A percentile compares a stretch with the other conserved stretches of the same genome.
Conservation (phyloP, 1,140 invertebrate genomes). For the Hyles euphorbiae region DNA sequence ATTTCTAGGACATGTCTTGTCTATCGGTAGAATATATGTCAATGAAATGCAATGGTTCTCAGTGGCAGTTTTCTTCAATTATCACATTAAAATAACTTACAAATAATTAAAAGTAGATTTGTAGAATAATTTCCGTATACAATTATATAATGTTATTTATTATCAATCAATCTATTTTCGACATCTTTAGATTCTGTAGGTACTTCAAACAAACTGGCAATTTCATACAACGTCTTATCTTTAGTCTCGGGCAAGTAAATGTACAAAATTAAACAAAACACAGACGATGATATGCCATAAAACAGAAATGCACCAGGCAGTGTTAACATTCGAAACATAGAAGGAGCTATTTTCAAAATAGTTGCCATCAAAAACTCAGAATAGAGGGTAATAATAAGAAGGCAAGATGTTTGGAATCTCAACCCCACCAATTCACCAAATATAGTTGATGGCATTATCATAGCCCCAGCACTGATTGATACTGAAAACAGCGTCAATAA, state of each 20-base stretch:
- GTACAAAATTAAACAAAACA: conserved; percentile 26
- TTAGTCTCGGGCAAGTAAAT: conserved; percentile 35
- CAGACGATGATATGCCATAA: conserved; percentile 20
- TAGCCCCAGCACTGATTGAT: conserved; percentile 23
- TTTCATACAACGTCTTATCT: conserved; percentile 31
- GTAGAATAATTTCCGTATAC: no score
- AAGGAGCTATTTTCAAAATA: conserved; percentile 25
- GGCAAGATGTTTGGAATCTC: conserved; percentile 21
- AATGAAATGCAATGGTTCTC: no score
- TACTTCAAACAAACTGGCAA: conserved; percentile 24
- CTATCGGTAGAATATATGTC: no score
- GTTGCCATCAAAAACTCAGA: conserved; percentile 19
- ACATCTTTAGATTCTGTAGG: conserved; percentile 3
- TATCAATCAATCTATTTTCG: background rate
- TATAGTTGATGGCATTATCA: conserved; percentile 30
- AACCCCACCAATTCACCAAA: conserved; percentile 30
- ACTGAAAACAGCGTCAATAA: conserved; percentile 24
- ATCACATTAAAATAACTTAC: no score
- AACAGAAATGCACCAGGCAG: conserved; percentile 30
- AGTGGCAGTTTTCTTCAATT: no score
- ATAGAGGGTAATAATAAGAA: conserved; percentile 23
- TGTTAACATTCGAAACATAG: conserved; percentile 21
- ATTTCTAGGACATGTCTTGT: no score
- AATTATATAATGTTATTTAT: background rate
- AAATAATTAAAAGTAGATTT: no score